Evolutionary conservation across 2,888 invertebrate species (phyloP), one percentile per base, ranked within the genome.

Genomic region (Volucella inflata): DNA sequence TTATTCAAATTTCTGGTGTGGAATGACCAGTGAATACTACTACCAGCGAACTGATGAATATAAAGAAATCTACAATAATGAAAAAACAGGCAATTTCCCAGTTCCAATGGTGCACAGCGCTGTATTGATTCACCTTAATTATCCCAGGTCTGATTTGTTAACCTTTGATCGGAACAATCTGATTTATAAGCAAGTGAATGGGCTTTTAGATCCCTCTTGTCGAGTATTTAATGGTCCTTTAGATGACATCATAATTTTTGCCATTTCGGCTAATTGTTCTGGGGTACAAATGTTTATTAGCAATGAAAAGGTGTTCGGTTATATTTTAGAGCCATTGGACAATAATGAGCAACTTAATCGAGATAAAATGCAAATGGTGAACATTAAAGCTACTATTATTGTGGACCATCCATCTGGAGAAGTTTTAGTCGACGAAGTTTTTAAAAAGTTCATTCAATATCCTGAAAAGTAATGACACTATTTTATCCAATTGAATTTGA

Each of bases 1-100:
- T 46, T 99, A 98, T 91, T 97, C 98, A 16, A 99, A 99, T 92
- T 99, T 97, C 92, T 99, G 99, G 99, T 96, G 96, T 88, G 98
- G 96, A 3, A 98, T 99, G 97, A 95, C 96, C 0, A 93, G 94
- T 0, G 94, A 96, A 83, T 98, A 96, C 90, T 96, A 98, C 90
- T 97, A 97, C 90, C 92, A 94, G 87, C 93, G 98, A 89, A 97
- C 97, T 0, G 96, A 96, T 6, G 95, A 96, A 55, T 99, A 99
- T 90, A 94, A 95, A 88, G 95, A 95, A 1, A 97, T 98, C 64
- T 93, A 97, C 53, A 94, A 95, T 84, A 92, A 95, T 12, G 93
- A 95, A 78, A 94, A 94, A 71, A 90, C 92, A 0, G 98, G 98
- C 0, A 96, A 97, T 89, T 96, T 96, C 90, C 89, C 93, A 4